phyloP scores from a whole-genome alignment of 1,140 invertebrate genomes.

The Lethocerus indicus region DNA sequence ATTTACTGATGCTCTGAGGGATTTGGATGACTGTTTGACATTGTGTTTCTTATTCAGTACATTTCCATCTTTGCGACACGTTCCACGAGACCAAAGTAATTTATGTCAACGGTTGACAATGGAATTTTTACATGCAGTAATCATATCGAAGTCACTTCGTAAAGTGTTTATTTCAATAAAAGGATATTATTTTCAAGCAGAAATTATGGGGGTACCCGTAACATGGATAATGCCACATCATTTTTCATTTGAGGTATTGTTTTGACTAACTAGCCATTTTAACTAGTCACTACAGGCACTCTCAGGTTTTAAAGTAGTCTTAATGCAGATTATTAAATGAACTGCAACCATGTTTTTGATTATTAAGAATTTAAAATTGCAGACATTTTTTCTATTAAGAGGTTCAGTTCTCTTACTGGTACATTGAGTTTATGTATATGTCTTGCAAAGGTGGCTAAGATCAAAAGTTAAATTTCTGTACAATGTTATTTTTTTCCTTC shows the following conservation, averaged over 20 bases:
- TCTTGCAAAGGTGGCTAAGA: too few relatives aligned
- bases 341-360: too few relatives aligned
- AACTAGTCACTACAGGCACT: neutral
- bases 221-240: slow-evolving; percentile 98
- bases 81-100: slow-evolving; percentile 46
- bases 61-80: slow-evolving; percentile 69
- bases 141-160: slow-evolving; percentile 74
- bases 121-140: slow-evolving; percentile 95
- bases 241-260: slow-evolving; percentile 48
- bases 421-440: too few relatives aligned
- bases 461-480: too few relatives aligned
- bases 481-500: too few relatives aligned
- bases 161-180: slow-evolving; percentile 98
- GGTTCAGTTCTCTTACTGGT: too few relatives aligned
- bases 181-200: slow-evolving; percentile 97
- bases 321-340: too few relatives aligned
- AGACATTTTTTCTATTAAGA: too few relatives aligned
- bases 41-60: slow-evolving; percentile 88
- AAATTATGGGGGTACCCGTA: slow-evolving; percentile 87
- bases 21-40: slow-evolving; percentile 93
- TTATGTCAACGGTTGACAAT: slow-evolving; percentile 75
- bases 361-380: too few relatives aligned
- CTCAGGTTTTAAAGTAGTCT: too few relatives aligned
- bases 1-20: slow-evolving; percentile 88
- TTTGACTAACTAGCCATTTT: neutral